phyloP scores from a whole-genome alignment of 2,797 vertebrate species.

The Neomorphus geoffroyi region DNA sequence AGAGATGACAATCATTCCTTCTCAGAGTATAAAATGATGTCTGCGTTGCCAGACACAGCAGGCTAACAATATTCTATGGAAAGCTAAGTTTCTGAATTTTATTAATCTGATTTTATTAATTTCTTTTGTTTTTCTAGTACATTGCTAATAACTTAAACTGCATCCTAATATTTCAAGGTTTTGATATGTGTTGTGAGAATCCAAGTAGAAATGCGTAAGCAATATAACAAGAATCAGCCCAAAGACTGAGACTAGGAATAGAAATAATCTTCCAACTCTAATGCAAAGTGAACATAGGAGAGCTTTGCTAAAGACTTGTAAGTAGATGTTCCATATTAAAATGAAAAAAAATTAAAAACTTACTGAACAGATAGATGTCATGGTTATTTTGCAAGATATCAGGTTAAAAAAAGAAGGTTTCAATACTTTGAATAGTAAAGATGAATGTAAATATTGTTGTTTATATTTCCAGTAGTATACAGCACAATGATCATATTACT shows the following conservation, averaged over 20 bases:
- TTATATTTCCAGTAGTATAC: slow-evolving; percentile 2
- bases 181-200: background rate
- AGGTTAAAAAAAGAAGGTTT: background rate
- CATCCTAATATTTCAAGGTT: background rate
- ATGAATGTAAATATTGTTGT: background rate
- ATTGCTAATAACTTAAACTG: background rate
- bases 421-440: background rate
- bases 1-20: slow-evolving; percentile 21
- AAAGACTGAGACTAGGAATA: background rate
- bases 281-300: background rate
- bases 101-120: slow-evolving; percentile 17
- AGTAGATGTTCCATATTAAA: background rate
- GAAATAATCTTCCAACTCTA: background rate
- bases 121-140: background rate
- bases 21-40: background rate
- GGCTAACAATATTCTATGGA: background rate
- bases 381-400: background rate
- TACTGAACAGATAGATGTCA: background rate
- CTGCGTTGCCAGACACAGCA: slow-evolving; percentile 51
- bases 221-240: background rate
- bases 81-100: slow-evolving; percentile 44
- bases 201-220: background rate
- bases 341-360: background rate
- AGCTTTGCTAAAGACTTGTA: slow-evolving; percentile 4
- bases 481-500: background rate